Evolutionary conservation across 2,888 invertebrate species (phyloP).

Genomic region (Ochropleura leucogaster): DNA sequence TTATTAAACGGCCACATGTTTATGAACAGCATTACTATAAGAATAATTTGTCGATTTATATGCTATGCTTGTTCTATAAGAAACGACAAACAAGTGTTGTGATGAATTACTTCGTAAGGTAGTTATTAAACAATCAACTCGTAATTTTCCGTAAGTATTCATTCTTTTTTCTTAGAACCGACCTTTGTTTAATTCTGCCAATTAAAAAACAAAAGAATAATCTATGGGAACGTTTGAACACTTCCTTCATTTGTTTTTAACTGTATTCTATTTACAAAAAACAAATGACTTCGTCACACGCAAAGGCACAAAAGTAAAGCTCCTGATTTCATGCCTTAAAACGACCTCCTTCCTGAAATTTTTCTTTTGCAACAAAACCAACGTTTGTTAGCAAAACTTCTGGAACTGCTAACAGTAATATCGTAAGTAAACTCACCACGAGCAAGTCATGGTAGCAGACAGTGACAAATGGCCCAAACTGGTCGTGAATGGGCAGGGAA

Average conservation of each 20-base stretch:
- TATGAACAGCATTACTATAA: slow-evolving; percentile 25
- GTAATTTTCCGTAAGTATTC: slow-evolving; percentile 45
- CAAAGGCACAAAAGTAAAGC: slow-evolving; percentile 13
- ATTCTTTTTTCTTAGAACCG: slow-evolving; percentile 20
- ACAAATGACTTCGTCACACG: slow-evolving; percentile 36
- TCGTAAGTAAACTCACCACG: slow-evolving; percentile 46
- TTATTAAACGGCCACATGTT: slow-evolving; percentile 23
- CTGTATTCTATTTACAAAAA: slow-evolving; percentile 15
- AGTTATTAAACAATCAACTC: slow-evolving; percentile 15
- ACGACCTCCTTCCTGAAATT: slow-evolving; percentile 15
- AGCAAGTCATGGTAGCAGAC: slow-evolving; percentile 53
- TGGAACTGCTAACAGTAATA: slow-evolving; percentile 38
- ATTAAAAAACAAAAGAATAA: slow-evolving; percentile 33
- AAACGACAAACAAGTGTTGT: slow-evolving; percentile 38
- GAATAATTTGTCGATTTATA: slow-evolving; percentile 53
- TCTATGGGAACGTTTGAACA: slow-evolving; percentile 17
- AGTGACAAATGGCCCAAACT: slow-evolving; percentile 52
- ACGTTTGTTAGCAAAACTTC: slow-evolving; percentile 47
- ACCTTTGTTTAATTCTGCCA: slow-evolving; percentile 24
- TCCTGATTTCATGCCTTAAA: slow-evolving; percentile 23
- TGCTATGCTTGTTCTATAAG: slow-evolving; percentile 31
- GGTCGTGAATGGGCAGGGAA: slow-evolving; percentile 52
- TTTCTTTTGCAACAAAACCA: slow-evolving; percentile 20
- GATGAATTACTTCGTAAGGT: slow-evolving; percentile 39
- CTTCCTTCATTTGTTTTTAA: slow-evolving; percentile 33